A percentile compares a stretch with the other conserved stretches of the same genome.
Conservation (phyloP, 1,140 invertebrate species). For the Plutomurus gul region DNA sequence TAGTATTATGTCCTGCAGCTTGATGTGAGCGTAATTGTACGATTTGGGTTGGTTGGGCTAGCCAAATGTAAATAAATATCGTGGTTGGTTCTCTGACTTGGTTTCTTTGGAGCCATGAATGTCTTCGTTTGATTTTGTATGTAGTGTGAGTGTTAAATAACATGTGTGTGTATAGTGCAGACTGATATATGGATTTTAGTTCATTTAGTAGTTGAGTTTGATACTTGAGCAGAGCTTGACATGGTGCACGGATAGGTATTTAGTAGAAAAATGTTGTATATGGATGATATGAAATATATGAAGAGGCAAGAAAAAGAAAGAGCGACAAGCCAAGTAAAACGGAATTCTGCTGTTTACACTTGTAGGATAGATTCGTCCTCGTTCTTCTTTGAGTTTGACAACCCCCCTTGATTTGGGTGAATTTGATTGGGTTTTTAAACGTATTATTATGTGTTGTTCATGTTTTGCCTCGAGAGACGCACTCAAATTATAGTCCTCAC, state of each 20-base stretch:
- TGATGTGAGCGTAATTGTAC: conserved; percentile 20
- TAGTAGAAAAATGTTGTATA: too few species aligned
- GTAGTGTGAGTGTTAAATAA: neutral
- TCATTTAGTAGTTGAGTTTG: neutral
- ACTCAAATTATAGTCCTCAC: too few species aligned
- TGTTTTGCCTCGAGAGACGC: conserved; percentile 11
- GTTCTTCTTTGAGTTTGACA: conserved; percentile 13
- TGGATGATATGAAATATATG: too few species aligned
- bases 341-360: neutral
- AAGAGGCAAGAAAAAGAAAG: neutral
- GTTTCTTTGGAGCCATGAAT: conserved; percentile 13
- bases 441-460: conserved; percentile 18
- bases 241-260: too few species aligned
- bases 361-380: conserved; percentile 13
- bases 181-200: neutral
- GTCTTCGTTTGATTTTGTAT: neutral
- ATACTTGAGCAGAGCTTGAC: neutral
- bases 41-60: neutral
- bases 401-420: conserved; percentile 21
- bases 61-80: conserved; percentile 28
- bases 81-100: neutral
- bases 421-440: conserved; percentile 30
- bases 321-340: neutral
- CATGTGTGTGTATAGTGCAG: neutral
- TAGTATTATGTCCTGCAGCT: conserved; percentile 20